A percentile compares a stretch with the other conserved stretches of the same genome.
phyloP scores from a whole-genome alignment of 2,113 vertebrate species.

The Heterotis niloticus region DNA sequence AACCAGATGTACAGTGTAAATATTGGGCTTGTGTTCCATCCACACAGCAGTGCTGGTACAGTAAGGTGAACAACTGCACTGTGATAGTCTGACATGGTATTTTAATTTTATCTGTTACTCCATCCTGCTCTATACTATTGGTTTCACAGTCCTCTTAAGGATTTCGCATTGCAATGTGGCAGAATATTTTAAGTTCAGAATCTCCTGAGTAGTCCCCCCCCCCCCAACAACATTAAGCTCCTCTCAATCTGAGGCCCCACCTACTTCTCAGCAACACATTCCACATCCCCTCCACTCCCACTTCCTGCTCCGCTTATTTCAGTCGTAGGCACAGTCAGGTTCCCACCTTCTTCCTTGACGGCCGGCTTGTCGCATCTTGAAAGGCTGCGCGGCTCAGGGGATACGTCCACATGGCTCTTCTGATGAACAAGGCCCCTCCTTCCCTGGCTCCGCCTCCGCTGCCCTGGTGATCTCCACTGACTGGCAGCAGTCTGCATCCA shows the following conservation, averaged over 20 bases:
- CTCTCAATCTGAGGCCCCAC: background rate
- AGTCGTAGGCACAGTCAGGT: background rate
- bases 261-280: background rate
- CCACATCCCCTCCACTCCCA: background rate
- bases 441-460: constrained; percentile 52
- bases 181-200: background rate
- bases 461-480: constrained; percentile 55
- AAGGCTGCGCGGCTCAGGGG: constrained; percentile 58
- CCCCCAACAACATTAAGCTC: background rate
- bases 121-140: background rate
- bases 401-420: constrained; percentile 59
- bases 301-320: background rate
- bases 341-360: constrained; percentile 17
- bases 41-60: background rate
- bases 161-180: constrained; percentile 1
- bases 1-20: background rate
- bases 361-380: background rate
- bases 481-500: constrained; percentile 46
- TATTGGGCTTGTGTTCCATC: too few species aligned
- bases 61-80: background rate
- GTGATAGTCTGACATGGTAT: background rate
- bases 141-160: background rate
- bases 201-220: constrained; percentile 24
- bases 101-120: background rate
- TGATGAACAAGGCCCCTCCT: constrained; percentile 57